A percentile compares a stretch with the other conserved stretches of the same genome.
phyloP scores from a whole-genome alignment of 2,888 invertebrate species.

The Rotaria socialis region DNA sequence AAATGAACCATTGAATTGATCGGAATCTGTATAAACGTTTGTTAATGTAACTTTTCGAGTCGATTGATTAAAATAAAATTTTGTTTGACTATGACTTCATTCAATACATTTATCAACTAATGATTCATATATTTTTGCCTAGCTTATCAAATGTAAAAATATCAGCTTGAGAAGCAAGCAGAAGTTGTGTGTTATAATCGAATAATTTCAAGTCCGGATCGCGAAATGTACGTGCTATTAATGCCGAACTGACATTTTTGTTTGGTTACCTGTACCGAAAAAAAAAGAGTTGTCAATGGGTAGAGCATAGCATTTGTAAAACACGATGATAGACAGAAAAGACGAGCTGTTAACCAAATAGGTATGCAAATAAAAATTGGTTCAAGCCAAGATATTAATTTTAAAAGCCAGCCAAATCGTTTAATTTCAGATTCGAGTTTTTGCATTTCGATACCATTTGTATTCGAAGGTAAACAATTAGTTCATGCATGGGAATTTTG shows the following conservation, averaged over 20 bases:
- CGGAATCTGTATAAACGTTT: slow-evolving; percentile 49
- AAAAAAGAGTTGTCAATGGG: slow-evolving; percentile 52
- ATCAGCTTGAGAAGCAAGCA: slow-evolving; percentile 52
- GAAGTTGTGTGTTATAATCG: slow-evolving; percentile 51
- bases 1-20: slow-evolving; percentile 49
- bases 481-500: slow-evolving; percentile 52
- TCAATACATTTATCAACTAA: neutral
- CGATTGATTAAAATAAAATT: slow-evolving; percentile 49
- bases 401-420: slow-evolving; percentile 50
- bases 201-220: slow-evolving; percentile 52
- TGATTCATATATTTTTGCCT: slow-evolving; percentile 50
- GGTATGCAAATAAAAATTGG: slow-evolving; percentile 51
- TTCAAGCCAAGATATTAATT: slow-evolving; percentile 51
- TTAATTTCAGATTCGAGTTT: slow-evolving; percentile 50
- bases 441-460: slow-evolving; percentile 46
- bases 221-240: slow-evolving; percentile 52
- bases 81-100: slow-evolving; percentile 39
- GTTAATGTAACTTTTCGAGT: slow-evolving; percentile 47
- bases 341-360: slow-evolving; percentile 50
- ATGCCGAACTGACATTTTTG: slow-evolving; percentile 52
- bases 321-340: slow-evolving; percentile 52
- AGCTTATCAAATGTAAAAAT: slow-evolving; percentile 53
- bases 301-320: slow-evolving; percentile 52
- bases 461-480: slow-evolving; percentile 49
- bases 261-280: slow-evolving; percentile 53